These are phyloP conservation scores for Xiphias gladius DNA, from an alignment of 2,113 vertebrate genomes.

Conservation along the genomic window DNA sequence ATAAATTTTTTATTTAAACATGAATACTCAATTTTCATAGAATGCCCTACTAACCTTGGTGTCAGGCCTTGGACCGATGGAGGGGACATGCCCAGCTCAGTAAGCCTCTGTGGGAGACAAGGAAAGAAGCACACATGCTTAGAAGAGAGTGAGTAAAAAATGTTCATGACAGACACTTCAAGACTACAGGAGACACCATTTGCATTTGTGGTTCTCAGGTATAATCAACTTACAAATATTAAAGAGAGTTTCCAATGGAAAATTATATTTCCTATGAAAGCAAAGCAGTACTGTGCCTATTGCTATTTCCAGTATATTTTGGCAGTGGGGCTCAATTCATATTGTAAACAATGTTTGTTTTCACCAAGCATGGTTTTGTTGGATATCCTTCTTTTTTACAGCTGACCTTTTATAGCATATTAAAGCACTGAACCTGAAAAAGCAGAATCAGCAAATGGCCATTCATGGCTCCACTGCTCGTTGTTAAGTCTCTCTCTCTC, in stretches of 20 bases:
- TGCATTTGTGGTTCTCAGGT: background rate
- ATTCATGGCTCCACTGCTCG: conserved; percentile 38
- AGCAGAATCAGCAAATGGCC: conserved; percentile 24
- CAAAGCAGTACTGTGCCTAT: background rate
- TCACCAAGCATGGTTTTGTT: conserved; percentile 1
- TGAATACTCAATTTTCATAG: conserved; percentile 18
- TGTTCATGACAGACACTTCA: background rate
- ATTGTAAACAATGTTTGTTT: conserved; percentile 13
- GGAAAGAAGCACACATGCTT: background rate
- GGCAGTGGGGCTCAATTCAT: background rate
- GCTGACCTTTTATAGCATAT: conserved; percentile 33
- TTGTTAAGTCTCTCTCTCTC: conserved; percentile 27
- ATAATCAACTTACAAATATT: background rate
- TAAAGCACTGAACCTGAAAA: conserved; percentile 28
- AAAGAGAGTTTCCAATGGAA: background rate
- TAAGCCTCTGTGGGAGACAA: conserved; percentile 86
- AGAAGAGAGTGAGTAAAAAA: background rate
- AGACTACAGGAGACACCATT: background rate
- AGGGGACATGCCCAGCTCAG: conserved; percentile 89
- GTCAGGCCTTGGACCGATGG: conserved; percentile 86
- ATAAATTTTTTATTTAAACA: conserved; percentile 22
- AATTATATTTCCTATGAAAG: background rate
- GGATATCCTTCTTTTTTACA: conserved; percentile 4
- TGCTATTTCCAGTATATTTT: background rate
- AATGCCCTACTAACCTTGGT: conserved; percentile 86